Conservation (phyloP, 1,140 invertebrate species). For the Melipona quadrifasciata region DNA sequence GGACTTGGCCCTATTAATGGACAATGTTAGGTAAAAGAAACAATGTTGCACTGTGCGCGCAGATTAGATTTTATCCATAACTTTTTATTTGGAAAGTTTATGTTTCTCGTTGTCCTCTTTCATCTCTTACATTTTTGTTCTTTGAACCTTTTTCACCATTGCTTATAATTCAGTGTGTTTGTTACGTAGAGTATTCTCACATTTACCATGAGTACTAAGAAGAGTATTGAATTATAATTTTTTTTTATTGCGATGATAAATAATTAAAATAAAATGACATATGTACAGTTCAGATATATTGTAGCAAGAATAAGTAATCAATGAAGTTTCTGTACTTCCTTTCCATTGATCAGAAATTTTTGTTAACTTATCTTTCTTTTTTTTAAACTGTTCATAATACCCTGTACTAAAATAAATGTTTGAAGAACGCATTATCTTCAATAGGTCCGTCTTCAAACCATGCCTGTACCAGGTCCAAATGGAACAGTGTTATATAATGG, state of each 20-base stretch:
- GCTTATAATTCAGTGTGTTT: background rate
- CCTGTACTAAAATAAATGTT: background rate
- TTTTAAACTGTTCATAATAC: background rate
- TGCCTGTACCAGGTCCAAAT: constrained; percentile 89
- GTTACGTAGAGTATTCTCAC: background rate
- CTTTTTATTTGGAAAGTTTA: background rate
- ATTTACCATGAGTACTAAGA: background rate
- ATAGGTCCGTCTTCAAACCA: constrained; percentile 95
- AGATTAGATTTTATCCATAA: background rate
- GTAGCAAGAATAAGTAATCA: background rate
- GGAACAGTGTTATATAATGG: constrained; percentile 91
- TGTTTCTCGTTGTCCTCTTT: background rate
- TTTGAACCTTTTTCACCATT: background rate
- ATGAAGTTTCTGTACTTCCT: background rate
- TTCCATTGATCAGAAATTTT: background rate
- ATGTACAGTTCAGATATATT: background rate
- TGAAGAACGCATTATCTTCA: constrained; percentile 1
- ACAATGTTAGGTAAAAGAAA: constrained; percentile 37
- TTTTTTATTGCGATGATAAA: background rate
- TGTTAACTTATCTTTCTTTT: background rate
- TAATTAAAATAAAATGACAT: background rate
- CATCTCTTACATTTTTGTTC: background rate
- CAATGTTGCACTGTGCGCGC: too few species aligned
- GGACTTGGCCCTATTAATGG: constrained; percentile 35
- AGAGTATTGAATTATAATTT: background rate